Evolutionary conservation across 2,888 invertebrate species (phyloP).

Genomic region (Liodrosophila aerea): DNA sequence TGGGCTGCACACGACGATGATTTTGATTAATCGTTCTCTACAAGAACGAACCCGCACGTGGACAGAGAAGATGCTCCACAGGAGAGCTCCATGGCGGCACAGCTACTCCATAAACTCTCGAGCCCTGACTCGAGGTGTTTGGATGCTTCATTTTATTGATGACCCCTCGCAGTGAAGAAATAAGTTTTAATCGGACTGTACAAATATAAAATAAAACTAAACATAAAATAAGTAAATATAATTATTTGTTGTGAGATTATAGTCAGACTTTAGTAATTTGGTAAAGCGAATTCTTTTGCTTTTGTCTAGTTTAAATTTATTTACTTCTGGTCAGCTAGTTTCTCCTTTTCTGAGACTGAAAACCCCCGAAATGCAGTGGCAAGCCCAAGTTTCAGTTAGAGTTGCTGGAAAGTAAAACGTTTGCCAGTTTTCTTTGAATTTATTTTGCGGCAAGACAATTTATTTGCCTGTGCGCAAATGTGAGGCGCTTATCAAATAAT

Average conservation of each 20-base stretch:
- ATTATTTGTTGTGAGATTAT: too few species aligned
- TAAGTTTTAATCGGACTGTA: conserved; percentile 23
- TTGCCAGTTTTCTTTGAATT: conserved; percentile 68
- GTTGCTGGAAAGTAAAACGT: conserved; percentile 43
- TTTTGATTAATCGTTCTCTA: conserved; percentile 81
- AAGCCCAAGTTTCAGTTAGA: conserved; percentile 15
- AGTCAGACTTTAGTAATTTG: too few species aligned
- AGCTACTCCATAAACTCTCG: conserved; percentile 36
- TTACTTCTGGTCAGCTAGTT: conserved; percentile 61
- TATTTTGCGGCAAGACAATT: conserved; percentile 71
- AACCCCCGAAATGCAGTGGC: conserved; percentile 23
- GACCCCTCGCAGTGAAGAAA: conserved; percentile 14
- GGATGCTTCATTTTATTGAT: conserved; percentile 52
- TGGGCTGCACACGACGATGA: conserved; percentile 78
- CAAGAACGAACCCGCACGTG: conserved; percentile 28
- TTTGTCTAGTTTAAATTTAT: conserved; percentile 75
- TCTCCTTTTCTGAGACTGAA: conserved; percentile 38
- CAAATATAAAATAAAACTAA: not conserved
- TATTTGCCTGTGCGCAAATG: conserved; percentile 64
- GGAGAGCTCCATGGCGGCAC: conserved; percentile 32
- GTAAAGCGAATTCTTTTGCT: conserved; percentile 62
- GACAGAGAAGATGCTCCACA: conserved; percentile 33
- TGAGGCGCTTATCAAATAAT: conserved; percentile 82
- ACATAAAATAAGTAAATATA: not conserved
- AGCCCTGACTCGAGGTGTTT: conserved; percentile 46